Evolutionary conservation across 2,888 invertebrate species (phyloP).

Genomic region (Nemurella pictetii): DNA sequence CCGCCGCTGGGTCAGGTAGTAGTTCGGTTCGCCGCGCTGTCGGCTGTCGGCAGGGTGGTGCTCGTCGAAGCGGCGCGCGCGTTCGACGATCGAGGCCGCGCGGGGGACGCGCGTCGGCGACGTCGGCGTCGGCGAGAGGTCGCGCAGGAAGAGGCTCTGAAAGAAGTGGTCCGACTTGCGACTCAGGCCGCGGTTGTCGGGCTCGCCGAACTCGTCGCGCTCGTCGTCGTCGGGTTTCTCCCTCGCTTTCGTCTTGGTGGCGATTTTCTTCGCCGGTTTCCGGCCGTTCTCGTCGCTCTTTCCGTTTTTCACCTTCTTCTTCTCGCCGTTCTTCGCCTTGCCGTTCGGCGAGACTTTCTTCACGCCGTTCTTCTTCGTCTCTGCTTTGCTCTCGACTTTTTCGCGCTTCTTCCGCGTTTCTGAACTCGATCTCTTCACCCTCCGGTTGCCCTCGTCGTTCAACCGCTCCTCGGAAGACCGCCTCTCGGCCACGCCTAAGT

Average conservation of each 20-base stretch:
- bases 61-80: slow-evolving; percentile 63
- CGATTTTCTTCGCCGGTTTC: slow-evolving; percentile 18
- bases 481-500: neutral
- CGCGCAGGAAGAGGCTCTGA: slow-evolving; percentile 68
- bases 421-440: slow-evolving; percentile 46
- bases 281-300: slow-evolving; percentile 15
- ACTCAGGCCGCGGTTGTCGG: neutral
- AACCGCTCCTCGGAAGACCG: neutral
- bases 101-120: slow-evolving; percentile 50
- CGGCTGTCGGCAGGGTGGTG: neutral
- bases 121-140: slow-evolving; percentile 53
- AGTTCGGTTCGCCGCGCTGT: slow-evolving; percentile 59
- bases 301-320: slow-evolving; percentile 38
- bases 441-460: slow-evolving; percentile 47
- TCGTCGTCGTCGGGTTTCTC: neutral
- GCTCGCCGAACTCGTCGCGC: neutral
- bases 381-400: slow-evolving; percentile 50
- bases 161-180: slow-evolving; percentile 64
- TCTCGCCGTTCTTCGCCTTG: slow-evolving; percentile 40
- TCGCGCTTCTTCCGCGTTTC: slow-evolving; percentile 47
- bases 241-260: slow-evolving; percentile 15
- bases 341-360: slow-evolving; percentile 44
- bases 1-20: slow-evolving; percentile 68
- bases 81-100: slow-evolving; percentile 67
- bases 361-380: slow-evolving; percentile 44